A percentile compares a stretch with the other conserved stretches of the same genome.
phyloP scores from a whole-genome alignment of 2,888 invertebrate species.

The Chrysotoxum bicinctum region DNA sequence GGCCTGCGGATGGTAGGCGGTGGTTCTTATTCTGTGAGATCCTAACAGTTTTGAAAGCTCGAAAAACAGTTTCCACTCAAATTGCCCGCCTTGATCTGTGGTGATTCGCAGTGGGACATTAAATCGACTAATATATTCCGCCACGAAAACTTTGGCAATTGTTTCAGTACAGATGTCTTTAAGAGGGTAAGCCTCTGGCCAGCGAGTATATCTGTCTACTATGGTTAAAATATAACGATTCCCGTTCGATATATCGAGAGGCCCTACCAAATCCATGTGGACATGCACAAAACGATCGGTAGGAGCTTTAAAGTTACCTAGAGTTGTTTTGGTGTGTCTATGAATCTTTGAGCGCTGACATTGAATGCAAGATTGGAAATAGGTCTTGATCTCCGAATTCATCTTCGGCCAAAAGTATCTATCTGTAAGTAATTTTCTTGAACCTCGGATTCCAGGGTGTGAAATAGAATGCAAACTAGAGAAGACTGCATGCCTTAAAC shows the following conservation, averaged over 20 bases:
- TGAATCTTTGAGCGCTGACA: constrained; percentile 7
- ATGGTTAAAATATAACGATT: constrained; percentile 77
- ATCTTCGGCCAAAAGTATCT: no score
- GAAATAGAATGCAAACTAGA: constrained; percentile 4
- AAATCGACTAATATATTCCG: not conserved
- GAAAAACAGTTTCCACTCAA: not conserved
- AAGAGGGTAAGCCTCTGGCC: constrained; percentile 73
- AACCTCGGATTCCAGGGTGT: no score
- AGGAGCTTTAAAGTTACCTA: constrained; percentile 3
- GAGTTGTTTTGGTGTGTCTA: not conserved
- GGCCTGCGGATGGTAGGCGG: no score
- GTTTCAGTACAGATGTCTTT: no score
- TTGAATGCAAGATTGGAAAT: not conserved
- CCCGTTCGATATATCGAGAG: constrained; percentile 76
- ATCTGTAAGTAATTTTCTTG: no score
- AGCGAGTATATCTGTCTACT: no score
- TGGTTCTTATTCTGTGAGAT: no score
- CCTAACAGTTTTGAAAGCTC: no score
- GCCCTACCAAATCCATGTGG: constrained; percentile 80
- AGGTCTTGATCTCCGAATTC: no score
- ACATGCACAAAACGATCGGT: not conserved
- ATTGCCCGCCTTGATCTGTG: not conserved
- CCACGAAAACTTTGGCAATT: not conserved
- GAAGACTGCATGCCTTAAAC: constrained; percentile 1
- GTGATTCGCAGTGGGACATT: not conserved